phyloP scores from a whole-genome alignment of 2,888 invertebrate species.

The Agrotis exclamationis region DNA sequence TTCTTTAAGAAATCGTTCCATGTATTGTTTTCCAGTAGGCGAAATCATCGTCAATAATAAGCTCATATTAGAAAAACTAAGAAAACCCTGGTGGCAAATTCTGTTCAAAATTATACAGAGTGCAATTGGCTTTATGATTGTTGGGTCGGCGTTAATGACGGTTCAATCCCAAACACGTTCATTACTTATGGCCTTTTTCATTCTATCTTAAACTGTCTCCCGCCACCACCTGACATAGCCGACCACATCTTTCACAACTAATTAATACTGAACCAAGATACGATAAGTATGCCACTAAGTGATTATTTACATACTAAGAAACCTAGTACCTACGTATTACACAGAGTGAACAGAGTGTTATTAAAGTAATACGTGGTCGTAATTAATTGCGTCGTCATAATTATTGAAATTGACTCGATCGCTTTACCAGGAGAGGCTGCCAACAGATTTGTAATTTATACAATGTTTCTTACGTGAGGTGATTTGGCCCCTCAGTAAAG shows the following conservation, averaged over 20 bases:
- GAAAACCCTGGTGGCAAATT: background rate
- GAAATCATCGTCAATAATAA: no score
- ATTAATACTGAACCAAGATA: background rate
- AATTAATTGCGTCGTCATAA: no score
- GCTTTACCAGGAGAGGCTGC: slow-evolving; percentile 4
- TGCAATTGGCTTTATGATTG: no score
- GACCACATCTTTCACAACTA: background rate
- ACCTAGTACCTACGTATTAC: background rate
- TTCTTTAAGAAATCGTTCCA: background rate
- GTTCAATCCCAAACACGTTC: no score
- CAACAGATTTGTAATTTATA: slow-evolving; percentile 15
- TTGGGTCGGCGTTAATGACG: no score
- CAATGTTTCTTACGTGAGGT: slow-evolving; percentile 13
- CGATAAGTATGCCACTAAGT: background rate
- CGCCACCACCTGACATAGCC: no score
- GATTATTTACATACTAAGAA: background rate
- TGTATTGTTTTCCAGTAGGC: background rate
- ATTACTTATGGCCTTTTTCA: no score
- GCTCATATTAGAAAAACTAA: background rate
- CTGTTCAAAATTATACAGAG: background rate
- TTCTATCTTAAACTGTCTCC: no score
- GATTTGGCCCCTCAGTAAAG: background rate
- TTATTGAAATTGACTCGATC: slow-evolving; percentile 10
- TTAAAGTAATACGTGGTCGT: no score
- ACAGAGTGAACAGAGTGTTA: no score